Evolutionary conservation across 2,797 vertebrate species (phyloP), one percentile per base, ranked within the genome.

Genomic region (Protonibea diacanthus): DNA sequence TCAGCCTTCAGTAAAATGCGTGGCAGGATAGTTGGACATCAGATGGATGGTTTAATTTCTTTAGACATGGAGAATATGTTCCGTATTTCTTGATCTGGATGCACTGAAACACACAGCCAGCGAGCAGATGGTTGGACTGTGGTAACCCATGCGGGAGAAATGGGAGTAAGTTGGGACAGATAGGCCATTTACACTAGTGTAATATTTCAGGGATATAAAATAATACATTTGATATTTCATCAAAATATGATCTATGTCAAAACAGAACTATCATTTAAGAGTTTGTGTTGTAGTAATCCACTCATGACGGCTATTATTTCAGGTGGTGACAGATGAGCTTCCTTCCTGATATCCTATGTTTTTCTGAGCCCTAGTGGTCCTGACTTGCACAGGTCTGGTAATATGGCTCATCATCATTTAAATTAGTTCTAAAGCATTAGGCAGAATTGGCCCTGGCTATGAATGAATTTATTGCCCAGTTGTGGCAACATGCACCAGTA

Each of bases 371-470:
- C 27, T 8, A 49, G 60, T 75, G 70, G 81, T 86, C 59, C 79
- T 23, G 48, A 61, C 61, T 25, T 47, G 72, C 51, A 18, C n/a
- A 29, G 58, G 63, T 69, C 70, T 69, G 51, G 20, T 80, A 57
- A 79, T 83, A 38, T 42, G 59, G 53, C 80, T 89, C 76, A 88
- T 86, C 70, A 76, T 89, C 80, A 84, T 92, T 91, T 88, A 78
- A 86, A 93, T 91, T 78, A 91, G 86, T 91, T 92, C 83, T 90
- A 84, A 91, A 67, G 81, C 89, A 89, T 91, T 92, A 84, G 49
- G 49, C 87, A 87, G 76, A 83, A 89, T 78, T 86, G 83, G 88
- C 64, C 80, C 72, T 58, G 75, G 71, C 68, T 87, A 60, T 78
- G 56, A 59, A 76, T 65, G 70, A 76, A 86, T 89, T 86, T 87